Evolutionary conservation across 2,113 vertebrate species (phyloP), one percentile per base, ranked within the genome.

Genomic region (Atrichornis clamosus): DNA sequence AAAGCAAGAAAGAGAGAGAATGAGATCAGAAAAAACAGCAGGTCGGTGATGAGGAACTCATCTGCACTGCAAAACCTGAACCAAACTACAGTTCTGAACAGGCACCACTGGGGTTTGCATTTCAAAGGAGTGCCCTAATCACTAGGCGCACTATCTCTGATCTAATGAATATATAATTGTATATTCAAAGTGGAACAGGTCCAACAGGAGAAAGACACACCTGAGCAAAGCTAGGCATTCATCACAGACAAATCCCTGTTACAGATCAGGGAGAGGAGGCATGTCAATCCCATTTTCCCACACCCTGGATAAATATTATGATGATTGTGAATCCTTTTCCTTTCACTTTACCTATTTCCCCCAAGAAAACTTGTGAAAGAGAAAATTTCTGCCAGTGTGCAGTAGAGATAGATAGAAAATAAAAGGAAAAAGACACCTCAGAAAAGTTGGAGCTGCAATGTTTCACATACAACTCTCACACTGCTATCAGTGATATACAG

Each of bases 141-240:
- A 95, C 84, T 26, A 78, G 52, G 73, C 73, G 84, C 26, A 56
- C 76, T 90, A 89, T 95, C 93, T 92, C 87, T 79, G 64, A 95
- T 96, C 93, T 95, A 94, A 95, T 95, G 94, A 96, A 95, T 95
- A 92, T 78, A 84, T 86, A 95, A 90, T 93, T 89, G 68, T n/a
- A 74, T 93, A 92, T 84, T 95, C 76, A 77, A 92, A 92, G 85
- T 55, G 76, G 86, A 97, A 95, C 95, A 90, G 79, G 95, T 92
- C 83, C 94, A 93, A 86, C 92, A 89, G 80, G 96, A 93, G 85
- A 69, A 94, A 80, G 90, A 84, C 83, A 92, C 92, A 93, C 85
- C 95, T 93, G 82, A 85, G 75, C 42, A 90, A 77, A 94, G 49
- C 55, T 3, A 73, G 46, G 63, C 63, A 74, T 63, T 96, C 85